Conservation (phyloP, 2,888 invertebrate genomes). For the Patella caerulea region DNA sequence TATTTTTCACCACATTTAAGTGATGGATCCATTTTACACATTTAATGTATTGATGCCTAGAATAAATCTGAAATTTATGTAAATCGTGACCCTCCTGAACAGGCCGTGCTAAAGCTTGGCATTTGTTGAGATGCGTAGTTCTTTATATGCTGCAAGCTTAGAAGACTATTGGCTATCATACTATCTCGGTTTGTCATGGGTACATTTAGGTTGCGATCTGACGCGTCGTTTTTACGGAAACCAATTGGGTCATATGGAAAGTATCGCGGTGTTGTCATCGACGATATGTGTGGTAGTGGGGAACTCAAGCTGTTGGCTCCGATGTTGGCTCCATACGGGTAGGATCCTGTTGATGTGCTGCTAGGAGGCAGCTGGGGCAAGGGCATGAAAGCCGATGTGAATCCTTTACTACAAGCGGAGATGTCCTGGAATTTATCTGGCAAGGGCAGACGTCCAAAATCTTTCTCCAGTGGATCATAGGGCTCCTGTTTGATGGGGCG, state of each 20-base stretch:
- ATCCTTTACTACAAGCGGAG: slow-evolving; percentile 42
- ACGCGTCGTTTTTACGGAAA: slow-evolving; percentile 80
- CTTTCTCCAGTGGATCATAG: slow-evolving; percentile 46
- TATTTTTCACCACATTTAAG: too few relatives aligned
- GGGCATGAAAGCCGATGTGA: slow-evolving; percentile 86
- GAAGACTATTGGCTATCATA: slow-evolving; percentile 64
- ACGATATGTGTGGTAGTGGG: slow-evolving; percentile 67
- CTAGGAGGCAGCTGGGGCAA: slow-evolving; percentile 76
- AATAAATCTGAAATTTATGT: slow-evolving; percentile 44
- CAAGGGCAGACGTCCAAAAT: slow-evolving; percentile 33
- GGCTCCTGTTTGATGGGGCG: slow-evolving; percentile 64
- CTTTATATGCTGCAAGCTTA: slow-evolving; percentile 91
- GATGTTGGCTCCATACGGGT: slow-evolving; percentile 47
- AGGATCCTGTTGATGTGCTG: slow-evolving; percentile 32
- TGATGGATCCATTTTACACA: too few relatives aligned
- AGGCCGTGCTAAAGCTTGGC: slow-evolving; percentile 60
- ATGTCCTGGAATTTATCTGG: slow-evolving; percentile 33
- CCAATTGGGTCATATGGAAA: slow-evolving; percentile 91
- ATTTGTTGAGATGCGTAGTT: slow-evolving; percentile 77
- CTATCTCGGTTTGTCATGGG: slow-evolving; percentile 52
- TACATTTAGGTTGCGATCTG: slow-evolving; percentile 60
- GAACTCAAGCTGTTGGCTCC: slow-evolving; percentile 61
- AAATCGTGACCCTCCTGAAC: slow-evolving; percentile 57
- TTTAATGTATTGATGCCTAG: too few relatives aligned
- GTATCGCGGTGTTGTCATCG: slow-evolving; percentile 71